These are phyloP conservation scores for Euura lappo DNA, from an alignment of 1,140 invertebrate genomes.

Conservation along the genomic window DNA sequence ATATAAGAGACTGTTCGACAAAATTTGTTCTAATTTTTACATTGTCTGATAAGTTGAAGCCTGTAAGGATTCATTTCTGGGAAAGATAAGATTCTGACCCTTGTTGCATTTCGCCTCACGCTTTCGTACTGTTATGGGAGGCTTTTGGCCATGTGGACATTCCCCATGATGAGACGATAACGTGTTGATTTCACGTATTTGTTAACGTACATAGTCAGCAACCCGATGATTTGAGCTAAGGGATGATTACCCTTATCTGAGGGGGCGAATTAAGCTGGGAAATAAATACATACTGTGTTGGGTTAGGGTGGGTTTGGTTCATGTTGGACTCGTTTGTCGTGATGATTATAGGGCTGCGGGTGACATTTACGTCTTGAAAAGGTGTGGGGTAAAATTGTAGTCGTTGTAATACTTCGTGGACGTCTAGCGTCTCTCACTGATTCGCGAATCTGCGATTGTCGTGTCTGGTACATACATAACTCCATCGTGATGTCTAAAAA, in stretches of 20 bases:
- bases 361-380: conserved; percentile 15
- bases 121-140: too few relatives aligned
- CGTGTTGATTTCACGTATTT: too few relatives aligned
- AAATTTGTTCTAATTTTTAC: too few relatives aligned
- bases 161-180: too few relatives aligned
- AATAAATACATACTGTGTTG: conserved; percentile 38
- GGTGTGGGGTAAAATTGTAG: neutral
- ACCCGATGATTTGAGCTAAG: conserved; percentile 10
- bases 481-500: too few relatives aligned
- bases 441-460: neutral
- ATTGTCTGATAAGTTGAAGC: too few relatives aligned
- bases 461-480: neutral
- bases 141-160: too few relatives aligned
- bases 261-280: conserved; percentile 25
- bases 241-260: conserved; percentile 46
- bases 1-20: too few relatives aligned
- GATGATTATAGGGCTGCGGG: conserved; percentile 29
- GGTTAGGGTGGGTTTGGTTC: conserved; percentile 12
- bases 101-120: too few relatives aligned
- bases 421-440: neutral
- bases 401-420: neutral
- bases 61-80: too few relatives aligned
- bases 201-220: too few relatives aligned
- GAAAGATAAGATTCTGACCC: too few relatives aligned
- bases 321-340: conserved; percentile 31